phyloP scores from a whole-genome alignment of 2,888 invertebrate genomes.

The Tipula unca region DNA sequence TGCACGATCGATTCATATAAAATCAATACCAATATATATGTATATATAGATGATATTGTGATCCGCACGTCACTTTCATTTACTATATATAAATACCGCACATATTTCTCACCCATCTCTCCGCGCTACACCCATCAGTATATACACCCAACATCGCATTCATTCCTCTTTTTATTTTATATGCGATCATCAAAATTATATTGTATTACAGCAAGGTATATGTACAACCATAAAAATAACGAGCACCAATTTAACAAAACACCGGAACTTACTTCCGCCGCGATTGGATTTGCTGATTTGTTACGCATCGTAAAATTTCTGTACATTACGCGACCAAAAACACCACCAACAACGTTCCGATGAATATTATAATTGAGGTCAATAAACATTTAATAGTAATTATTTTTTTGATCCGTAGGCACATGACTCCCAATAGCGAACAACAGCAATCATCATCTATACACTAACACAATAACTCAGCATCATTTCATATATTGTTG shows the following conservation, averaged over 20 bases:
- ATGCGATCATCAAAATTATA: neutral
- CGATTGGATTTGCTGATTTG: slow-evolving; percentile 30
- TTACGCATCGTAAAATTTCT: slow-evolving; percentile 28
- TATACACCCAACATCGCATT: neutral
- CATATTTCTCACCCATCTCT: neutral
- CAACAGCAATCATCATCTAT: neutral
- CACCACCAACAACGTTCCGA: neutral
- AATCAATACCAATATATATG: neutral
- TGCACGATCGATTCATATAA: neutral
- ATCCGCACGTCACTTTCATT: neutral
- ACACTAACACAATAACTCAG: neutral
- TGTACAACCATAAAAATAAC: neutral
- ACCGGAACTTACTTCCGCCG: slow-evolving; percentile 37
- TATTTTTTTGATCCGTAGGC: neutral
- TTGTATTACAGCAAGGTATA: neutral
- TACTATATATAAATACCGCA: neutral
- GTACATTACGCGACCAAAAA: neutral
- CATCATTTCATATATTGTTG: neutral
- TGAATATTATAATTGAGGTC: slow-evolving; percentile 14
- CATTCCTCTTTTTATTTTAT: neutral
- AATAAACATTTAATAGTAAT: neutral
- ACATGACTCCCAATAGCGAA: neutral
- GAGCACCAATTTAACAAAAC: slow-evolving; percentile 31
- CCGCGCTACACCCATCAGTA: neutral
- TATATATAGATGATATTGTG: neutral